Evolutionary conservation across 1,140 invertebrate genomes (phyloP).

Genomic region (Acromyrmex heyeri): DNA sequence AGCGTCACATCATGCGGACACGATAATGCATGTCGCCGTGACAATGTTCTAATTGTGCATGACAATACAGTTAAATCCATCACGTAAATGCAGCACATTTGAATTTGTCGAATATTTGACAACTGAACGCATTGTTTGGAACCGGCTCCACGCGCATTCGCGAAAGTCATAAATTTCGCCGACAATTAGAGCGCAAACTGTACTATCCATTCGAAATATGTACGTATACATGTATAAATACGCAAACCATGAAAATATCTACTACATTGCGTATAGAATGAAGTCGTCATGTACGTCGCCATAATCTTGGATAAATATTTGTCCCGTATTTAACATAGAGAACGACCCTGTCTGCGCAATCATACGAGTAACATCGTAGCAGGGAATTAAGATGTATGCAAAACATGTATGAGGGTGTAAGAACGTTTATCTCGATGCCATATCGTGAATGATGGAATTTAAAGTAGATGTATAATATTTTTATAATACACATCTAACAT

Average conservation of each 20-base stretch:
- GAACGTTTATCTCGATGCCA: constrained; percentile 6
- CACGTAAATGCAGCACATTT: constrained; percentile 23
- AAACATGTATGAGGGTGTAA: background rate
- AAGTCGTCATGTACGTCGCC: constrained; percentile 46
- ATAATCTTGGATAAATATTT: constrained; percentile 60
- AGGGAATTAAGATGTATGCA: constrained; percentile 38
- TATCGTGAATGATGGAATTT: background rate
- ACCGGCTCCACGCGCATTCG: background rate
- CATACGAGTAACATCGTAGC: background rate
- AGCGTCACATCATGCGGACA: constrained; percentile 12
- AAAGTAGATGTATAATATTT: constrained; percentile 16
- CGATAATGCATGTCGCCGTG: background rate
- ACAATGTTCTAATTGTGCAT: constrained; percentile 35
- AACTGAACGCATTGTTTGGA: constrained; percentile 20
- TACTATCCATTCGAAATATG: constrained; percentile 33
- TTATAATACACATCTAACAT: background rate
- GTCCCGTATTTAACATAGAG: constrained; percentile 3
- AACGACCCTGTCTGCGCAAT: background rate
- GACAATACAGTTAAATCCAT: constrained; percentile 19
- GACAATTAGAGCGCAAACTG: constrained; percentile 32
- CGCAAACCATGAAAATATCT: background rate
- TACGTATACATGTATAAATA: background rate
- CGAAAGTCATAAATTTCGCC: constrained; percentile 38
- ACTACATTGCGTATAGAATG: constrained; percentile 10
- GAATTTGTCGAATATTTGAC: constrained; percentile 46